Evolutionary conservation across 2,113 vertebrate genomes (phyloP), one percentile per base, ranked within the genome.

Genomic region (Pseudopodoces humilis): DNA sequence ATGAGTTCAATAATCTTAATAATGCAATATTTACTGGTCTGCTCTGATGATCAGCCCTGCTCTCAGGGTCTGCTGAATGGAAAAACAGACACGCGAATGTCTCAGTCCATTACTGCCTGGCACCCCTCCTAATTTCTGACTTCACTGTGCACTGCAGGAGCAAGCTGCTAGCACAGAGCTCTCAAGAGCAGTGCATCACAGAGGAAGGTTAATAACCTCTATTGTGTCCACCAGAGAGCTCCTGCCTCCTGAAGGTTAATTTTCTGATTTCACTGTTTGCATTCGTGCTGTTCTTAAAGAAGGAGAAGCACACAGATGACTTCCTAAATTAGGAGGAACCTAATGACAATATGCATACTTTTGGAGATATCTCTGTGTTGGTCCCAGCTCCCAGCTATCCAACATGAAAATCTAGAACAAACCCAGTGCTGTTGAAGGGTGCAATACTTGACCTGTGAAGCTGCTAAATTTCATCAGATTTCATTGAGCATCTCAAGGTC

Each of bases 241-340:
- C 70, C 68, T 79, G n/a, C n/a, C 13, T 80, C 63, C 17, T 62
- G 58, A 93, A 68, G 23, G 58, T 68, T 85, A 49, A 76, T 68
- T 89, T 71, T 56, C 47, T 39, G 18, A 63, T 83, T 79, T 87
- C 41, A n/a, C 28, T 56, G 7, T 74, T 90, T 81, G 74, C 23
- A 12, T 15, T 92, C 83, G 31, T 60, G 71, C 70, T 89, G 35
- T 88, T 18, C n/a, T 43, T 86, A 91, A 80, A 84, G 46, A 82
- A 74, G 43, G 44, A 56, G 55, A 90, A 88, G 75, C 19, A 11
- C 83, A 88, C 25, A 71, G 67, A 79, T 46, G 39, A 86, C 33
- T 92, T 95, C 63, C 33, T 82, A 87, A 95, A 77, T 88, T 62
- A 80, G 62, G 41, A 86, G 35, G 56, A 92, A 83, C 39, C 46